Evolutionary conservation across 2,113 vertebrate genomes (phyloP), one percentile per base, ranked within the genome.

Genomic region (Myrmecobius fasciatus): DNA sequence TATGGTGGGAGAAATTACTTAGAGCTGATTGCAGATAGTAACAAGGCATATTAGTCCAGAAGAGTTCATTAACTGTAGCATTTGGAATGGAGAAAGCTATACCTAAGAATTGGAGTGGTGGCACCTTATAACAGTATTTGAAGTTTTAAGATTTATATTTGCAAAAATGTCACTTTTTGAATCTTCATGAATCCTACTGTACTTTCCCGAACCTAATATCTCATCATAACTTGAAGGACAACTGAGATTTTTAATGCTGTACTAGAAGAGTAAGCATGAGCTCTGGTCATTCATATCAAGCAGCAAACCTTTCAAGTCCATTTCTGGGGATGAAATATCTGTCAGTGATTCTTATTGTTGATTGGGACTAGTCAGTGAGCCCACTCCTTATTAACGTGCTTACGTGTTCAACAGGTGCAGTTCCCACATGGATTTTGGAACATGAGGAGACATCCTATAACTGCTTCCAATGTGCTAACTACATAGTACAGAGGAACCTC

Each of bases 11-110:
- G 60, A 94, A 49, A 14, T 49, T 89, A 49, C 53, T 94, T 54
- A 22, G 89, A 90, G 93, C 56, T 75, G 89, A 96, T 91, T 95
- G 92, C 91, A 91, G 91, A 96, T 97, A 83, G 91, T 95, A 94
- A 48, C 95, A 28, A 47, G 31, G 52, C 96, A 96, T 43, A 97
- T 96, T 96, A 93, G 56, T 94, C 93, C 97, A 97, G 93, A 94
- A 97, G 97, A 88, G 95, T 97, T 95, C 97, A 97, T 98, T 97
- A 98, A 91, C 92, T 92, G 94, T 91, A 94, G 92, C 90, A 91
- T 93, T 93, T 88, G 7, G 90, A 96, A 93, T 49, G 91, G 93
- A 52, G n/a, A 83, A 83, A 22, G n/a, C 24, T 43, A n/a, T 43
- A 43, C n/a, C 67, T 43, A 22, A 43, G n/a, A 83, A 5, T 43